These are phyloP conservation scores for Pyrgus malvae DNA, from an alignment of 2,888 invertebrate species.

Conservation along the genomic window DNA sequence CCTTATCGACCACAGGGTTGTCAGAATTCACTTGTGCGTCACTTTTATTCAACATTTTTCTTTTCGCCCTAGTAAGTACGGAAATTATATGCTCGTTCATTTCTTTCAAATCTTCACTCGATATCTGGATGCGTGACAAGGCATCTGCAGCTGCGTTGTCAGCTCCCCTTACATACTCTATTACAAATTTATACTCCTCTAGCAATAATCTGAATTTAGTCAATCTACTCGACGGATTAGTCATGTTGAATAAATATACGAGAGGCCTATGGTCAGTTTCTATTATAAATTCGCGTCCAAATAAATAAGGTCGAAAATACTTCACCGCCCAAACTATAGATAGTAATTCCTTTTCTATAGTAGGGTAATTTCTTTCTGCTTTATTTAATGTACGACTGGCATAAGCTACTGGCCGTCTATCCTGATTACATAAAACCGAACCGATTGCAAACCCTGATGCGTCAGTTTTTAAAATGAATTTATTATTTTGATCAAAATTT, in stretches of 20 bases:
- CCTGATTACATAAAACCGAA: slow-evolving; percentile 18
- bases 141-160: slow-evolving; percentile 29
- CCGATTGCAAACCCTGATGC: slow-evolving; percentile 27
- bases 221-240: slow-evolving; percentile 29
- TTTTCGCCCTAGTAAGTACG: slow-evolving; percentile 6
- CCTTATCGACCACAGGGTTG: background rate
- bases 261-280: slow-evolving; percentile 25
- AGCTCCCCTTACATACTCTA: background rate
- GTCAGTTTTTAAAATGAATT: slow-evolving; percentile 30
- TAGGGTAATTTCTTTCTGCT: slow-evolving; percentile 30
- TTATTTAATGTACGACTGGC: slow-evolving; percentile 31
- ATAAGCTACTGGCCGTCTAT: slow-evolving; percentile 29
- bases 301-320: slow-evolving; percentile 26
- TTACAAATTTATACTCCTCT: slow-evolving; percentile 30
- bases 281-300: slow-evolving; percentile 23
- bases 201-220: slow-evolving; percentile 30
- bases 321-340: slow-evolving; percentile 31
- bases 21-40: background rate
- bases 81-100: background rate
- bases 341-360: slow-evolving; percentile 29
- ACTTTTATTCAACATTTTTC: background rate
- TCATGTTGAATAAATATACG: slow-evolving; percentile 30
- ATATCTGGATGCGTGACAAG: slow-evolving; percentile 24
- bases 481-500: slow-evolving; percentile 21
- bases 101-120: slow-evolving; percentile 11